Evolutionary conservation across 2,888 invertebrate species (phyloP).

Genomic region (Ophion ventricosus): DNA sequence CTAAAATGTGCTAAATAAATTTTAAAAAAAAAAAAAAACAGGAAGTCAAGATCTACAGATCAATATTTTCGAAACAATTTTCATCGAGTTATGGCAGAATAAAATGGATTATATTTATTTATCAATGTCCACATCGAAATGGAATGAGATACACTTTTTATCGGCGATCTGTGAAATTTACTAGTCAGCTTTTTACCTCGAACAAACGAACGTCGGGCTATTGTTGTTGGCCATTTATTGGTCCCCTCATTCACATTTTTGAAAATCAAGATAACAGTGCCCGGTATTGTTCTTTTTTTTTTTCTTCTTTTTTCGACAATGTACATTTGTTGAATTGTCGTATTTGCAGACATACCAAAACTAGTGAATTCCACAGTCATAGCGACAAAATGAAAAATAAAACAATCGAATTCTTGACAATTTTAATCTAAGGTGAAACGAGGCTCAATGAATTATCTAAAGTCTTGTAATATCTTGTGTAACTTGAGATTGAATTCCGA

Average conservation of each 20-base stretch:
- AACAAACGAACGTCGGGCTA: slow-evolving; percentile 1
- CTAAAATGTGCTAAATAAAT: slow-evolving; percentile 21
- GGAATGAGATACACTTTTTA: slow-evolving; percentile 68
- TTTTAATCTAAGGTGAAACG: slow-evolving; percentile 54
- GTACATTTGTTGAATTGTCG: slow-evolving; percentile 37
- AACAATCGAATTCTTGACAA: slow-evolving; percentile 42
- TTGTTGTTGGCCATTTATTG: neutral
- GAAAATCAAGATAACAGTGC: neutral
- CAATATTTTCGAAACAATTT: slow-evolving; percentile 12
- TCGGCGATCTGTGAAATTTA: slow-evolving; percentile 76
- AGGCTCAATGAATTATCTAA: slow-evolving; percentile 51
- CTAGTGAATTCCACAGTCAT: slow-evolving; percentile 57
- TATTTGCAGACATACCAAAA: slow-evolving; percentile 42
- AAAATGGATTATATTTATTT: slow-evolving; percentile 65
- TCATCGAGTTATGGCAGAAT: neutral
- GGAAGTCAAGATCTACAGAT: slow-evolving; percentile 3
- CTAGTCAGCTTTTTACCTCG: slow-evolving; percentile 76
- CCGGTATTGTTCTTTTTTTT: neutral
- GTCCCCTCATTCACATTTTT: neutral
- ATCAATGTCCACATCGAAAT: slow-evolving; percentile 61
- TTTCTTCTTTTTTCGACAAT: neutral
- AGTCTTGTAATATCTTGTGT: slow-evolving; percentile 31
- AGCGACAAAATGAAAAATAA: slow-evolving; percentile 33
- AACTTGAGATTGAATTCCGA: slow-evolving; percentile 47
- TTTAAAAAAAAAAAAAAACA: slow-evolving; percentile 10